Percentiles rank a stretch among this genome's conserved stretches.
phyloP scores from a whole-genome alignment of 2,888 invertebrate species.

The Nomada ferruginata region DNA sequence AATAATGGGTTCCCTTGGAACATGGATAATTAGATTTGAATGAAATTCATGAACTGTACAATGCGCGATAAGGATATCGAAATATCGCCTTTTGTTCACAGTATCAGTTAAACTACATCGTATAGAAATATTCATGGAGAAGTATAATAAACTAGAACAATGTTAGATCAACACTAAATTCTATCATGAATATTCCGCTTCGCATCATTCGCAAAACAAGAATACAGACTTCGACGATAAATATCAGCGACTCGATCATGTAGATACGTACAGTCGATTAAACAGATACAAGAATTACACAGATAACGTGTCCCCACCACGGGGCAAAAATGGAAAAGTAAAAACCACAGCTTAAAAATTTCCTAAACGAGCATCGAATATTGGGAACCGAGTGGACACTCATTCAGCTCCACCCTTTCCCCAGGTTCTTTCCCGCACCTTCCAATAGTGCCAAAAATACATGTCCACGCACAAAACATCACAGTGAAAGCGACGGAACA shows the following conservation, averaged over 20 bases:
- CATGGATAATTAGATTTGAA: slow-evolving; percentile 1
- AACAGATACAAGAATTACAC: slow-evolving; percentile 21
- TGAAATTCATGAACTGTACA: slow-evolving; percentile 1
- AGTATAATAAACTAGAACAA: no score
- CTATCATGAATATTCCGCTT: no score
- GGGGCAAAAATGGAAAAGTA: no score
- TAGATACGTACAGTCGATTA: slow-evolving; percentile 25
- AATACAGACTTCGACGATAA: neutral
- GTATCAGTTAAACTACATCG: neutral
- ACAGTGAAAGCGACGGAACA: slow-evolving; percentile 6
- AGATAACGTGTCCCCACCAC: neutral
- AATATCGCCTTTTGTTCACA: neutral
- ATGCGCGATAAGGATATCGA: neutral
- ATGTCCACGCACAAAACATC: slow-evolving; percentile 14
- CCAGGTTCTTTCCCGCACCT: neutral
- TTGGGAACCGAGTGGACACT: neutral
- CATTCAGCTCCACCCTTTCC: neutral
- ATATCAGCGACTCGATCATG: neutral
- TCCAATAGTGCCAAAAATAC: slow-evolving; percentile 20
- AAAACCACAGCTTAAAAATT: no score
- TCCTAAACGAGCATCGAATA: no score
- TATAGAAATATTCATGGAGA: no score
- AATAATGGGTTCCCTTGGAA: neutral
- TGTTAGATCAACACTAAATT: no score
- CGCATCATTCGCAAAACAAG: no score